A percentile compares a stretch with the other conserved stretches of the same genome.
Evolutionary conservation across 2,113 vertebrate species (phyloP).

Genomic region (Irena cyanogastra): DNA sequence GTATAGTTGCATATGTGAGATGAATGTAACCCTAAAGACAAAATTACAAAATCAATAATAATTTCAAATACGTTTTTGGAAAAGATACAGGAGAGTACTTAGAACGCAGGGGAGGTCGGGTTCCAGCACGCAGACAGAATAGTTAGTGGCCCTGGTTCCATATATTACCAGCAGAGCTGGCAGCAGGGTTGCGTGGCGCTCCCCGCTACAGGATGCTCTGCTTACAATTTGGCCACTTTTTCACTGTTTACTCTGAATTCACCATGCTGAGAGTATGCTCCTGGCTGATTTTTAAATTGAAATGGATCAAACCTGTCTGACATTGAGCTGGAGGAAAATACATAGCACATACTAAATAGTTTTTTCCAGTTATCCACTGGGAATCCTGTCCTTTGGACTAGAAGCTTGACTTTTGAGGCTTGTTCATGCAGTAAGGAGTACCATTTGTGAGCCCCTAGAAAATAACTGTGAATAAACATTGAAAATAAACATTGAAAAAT

Average conservation of each 20-base stretch:
- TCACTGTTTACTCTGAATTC: background rate
- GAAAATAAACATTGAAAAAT: background rate
- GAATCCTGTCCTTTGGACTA: background rate
- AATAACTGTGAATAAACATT: background rate
- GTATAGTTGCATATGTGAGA: background rate
- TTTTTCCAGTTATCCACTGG: background rate
- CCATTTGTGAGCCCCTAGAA: background rate
- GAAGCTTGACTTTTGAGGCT: background rate
- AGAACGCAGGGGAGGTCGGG: background rate
- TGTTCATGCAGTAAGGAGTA: background rate
- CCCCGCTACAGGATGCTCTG: background rate
- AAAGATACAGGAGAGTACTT: constrained; percentile 21
- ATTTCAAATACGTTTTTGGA: constrained; percentile 26
- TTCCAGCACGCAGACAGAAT: background rate
- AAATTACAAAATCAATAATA: constrained; percentile 61
- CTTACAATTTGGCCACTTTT: background rate
- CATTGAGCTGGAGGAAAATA: background rate
- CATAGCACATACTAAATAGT: background rate
- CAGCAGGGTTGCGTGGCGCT: background rate
- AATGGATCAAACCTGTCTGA: constrained; percentile 2
- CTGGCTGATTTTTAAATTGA: constrained; percentile 36
- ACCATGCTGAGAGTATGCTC: constrained; percentile 7
- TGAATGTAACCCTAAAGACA: background rate
- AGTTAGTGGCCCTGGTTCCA: background rate
- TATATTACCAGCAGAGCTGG: constrained; percentile 17